These are phyloP conservation scores for Lampropteryx suffumata DNA, from an alignment of 2,888 invertebrate genomes.

Conservation along the genomic window DNA sequence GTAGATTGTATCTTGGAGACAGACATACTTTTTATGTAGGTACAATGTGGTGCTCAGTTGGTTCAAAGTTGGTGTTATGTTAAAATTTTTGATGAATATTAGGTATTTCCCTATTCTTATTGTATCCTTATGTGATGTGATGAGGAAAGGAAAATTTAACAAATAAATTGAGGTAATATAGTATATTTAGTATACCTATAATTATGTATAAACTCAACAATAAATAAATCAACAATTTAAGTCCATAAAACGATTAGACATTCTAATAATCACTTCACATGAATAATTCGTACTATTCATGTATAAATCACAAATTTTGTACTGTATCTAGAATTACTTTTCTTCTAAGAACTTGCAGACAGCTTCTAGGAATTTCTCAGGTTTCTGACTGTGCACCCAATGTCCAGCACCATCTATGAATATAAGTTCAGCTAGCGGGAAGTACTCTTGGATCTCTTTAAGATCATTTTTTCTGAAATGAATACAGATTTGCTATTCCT, in stretches of 20 bases:
- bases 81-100: background rate
- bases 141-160: background rate
- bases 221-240: conserved; percentile 17
- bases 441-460: conserved; percentile 85
- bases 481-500: background rate
- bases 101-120: no score
- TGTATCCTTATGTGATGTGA: background rate
- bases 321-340: conserved; percentile 46
- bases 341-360: conserved; percentile 85
- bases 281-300: conserved; percentile 21
- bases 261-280: conserved; percentile 34
- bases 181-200: conserved; percentile 24
- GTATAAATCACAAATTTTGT: conserved; percentile 39
- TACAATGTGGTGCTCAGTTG: no score
- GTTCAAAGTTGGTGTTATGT: no score
- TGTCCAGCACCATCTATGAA: conserved; percentile 93
- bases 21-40: no score
- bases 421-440: conserved; percentile 87
- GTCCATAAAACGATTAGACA: conserved; percentile 27
- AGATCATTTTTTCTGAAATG: conserved; percentile 81
- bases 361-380: conserved; percentile 87
- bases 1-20: no score
- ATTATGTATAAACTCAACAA: conserved; percentile 22
- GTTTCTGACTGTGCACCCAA: conserved; percentile 97
- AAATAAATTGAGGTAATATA: conserved; percentile 18